Evolutionary conservation across 2,113 vertebrate genomes (phyloP).

Genomic region (Gallinago jamesoni): DNA sequence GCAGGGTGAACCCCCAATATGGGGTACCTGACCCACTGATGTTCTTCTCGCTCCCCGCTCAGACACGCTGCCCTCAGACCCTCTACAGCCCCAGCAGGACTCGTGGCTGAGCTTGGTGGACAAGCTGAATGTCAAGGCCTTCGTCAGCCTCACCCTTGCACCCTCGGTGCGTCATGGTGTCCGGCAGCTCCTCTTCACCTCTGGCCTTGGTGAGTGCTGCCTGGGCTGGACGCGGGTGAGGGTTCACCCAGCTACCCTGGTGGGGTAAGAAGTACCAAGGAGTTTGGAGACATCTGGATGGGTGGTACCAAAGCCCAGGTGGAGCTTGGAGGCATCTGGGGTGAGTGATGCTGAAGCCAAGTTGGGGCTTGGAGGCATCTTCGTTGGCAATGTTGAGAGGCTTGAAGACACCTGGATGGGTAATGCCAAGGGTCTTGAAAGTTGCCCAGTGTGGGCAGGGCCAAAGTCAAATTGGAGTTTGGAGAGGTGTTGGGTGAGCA

Average conservation of each 20-base stretch:
- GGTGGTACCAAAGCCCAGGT: not conserved
- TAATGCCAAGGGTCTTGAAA: not conserved
- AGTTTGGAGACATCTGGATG: not conserved
- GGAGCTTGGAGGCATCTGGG: not conserved
- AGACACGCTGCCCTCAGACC: conserved; percentile 86
- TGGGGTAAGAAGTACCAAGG: not conserved
- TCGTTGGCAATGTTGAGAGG: not conserved
- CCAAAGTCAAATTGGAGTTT: not conserved
- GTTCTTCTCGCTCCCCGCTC: not conserved
- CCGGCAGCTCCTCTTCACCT: conserved; percentile 91
- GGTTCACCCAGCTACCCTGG: not conserved
- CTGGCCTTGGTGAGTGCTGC: conserved; percentile 83
- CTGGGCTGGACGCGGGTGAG: rapidly evolving
- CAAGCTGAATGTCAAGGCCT: conserved; percentile 90
- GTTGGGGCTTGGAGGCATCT: not conserved
- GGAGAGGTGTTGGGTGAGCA: not conserved
- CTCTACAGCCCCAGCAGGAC: conserved; percentile 85
- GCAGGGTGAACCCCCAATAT: rapidly evolving
- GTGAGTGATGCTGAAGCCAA: rapidly evolving
- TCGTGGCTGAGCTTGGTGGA: conserved; percentile 90
- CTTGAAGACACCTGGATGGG: not conserved
- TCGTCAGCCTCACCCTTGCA: conserved; percentile 87
- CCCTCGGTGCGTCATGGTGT: conserved; percentile 84
- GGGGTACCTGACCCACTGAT: not conserved
- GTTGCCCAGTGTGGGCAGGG: rapidly evolving